phyloP scores from a whole-genome alignment of 2,797 vertebrate genomes.

The Hafferia zeledoni region DNA sequence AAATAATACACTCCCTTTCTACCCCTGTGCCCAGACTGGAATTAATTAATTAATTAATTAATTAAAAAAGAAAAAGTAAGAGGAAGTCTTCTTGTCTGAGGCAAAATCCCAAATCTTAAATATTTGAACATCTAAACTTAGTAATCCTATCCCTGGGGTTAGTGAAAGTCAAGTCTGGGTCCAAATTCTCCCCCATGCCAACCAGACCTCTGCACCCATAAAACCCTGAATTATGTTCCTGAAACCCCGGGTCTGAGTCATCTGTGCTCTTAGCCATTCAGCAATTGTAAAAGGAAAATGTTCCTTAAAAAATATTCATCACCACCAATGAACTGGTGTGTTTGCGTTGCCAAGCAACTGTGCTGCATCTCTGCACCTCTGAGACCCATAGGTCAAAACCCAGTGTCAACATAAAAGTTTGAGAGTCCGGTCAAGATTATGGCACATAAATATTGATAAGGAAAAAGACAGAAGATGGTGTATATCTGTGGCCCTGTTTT shows the following conservation, averaged over 20 bases:
- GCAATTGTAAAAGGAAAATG: background rate
- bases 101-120: background rate
- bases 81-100: background rate
- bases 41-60: no score
- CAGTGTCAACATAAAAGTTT: constrained; percentile 21
- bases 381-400: constrained; percentile 21
- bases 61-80: background rate
- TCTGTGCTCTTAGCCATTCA: background rate
- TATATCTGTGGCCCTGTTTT: background rate
- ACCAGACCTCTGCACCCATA: background rate
- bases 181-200: background rate
- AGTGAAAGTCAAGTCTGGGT: background rate
- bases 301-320: background rate
- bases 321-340: background rate
- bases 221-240: background rate
- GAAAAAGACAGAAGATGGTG: background rate
- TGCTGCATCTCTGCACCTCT: background rate
- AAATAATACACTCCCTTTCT: background rate
- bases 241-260: background rate
- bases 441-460: constrained; percentile 13
- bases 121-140: background rate
- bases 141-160: background rate
- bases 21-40: background rate
- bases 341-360: constrained; percentile 49
- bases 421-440: background rate